Percentiles rank a stretch among this genome's conserved stretches.
These are phyloP conservation scores for Anoncus sp. DNA, from an alignment of 2,888 invertebrate genomes.

Conservation along the genomic window DNA sequence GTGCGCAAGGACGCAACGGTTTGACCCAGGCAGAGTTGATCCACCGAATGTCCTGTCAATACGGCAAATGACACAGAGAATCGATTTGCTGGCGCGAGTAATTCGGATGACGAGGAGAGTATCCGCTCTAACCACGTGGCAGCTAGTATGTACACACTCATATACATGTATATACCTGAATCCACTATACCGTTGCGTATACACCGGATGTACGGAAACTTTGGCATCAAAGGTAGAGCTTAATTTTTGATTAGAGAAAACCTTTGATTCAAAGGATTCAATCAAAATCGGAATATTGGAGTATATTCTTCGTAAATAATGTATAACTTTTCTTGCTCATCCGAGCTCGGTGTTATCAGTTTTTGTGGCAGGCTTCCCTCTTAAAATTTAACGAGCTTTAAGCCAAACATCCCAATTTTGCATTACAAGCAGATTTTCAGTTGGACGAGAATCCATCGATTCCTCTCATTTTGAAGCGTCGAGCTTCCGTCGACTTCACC, in stretches of 20 bases:
- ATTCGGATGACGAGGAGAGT: constrained; percentile 28
- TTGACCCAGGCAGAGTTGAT: constrained; percentile 21
- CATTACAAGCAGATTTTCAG: too few species aligned
- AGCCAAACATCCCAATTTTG: background rate
- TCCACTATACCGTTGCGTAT: background rate
- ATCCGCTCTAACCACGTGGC: constrained; percentile 7
- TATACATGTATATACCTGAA: background rate
- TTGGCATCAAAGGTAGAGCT: background rate
- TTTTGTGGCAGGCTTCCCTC: background rate
- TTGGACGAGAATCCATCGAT: background rate
- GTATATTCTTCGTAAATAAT: background rate
- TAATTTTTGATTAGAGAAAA: background rate
- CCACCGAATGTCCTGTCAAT: constrained; percentile 53
- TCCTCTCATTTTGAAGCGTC: constrained; percentile 21
- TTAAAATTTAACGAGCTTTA: background rate
- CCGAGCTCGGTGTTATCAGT: background rate
- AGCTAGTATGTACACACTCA: background rate
- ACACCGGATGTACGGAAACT: background rate
- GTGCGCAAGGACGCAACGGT: constrained; percentile 5
- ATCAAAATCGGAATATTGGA: background rate
- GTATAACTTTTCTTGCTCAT: background rate
- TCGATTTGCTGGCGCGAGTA: constrained; percentile 38
- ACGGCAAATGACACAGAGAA: constrained; percentile 54
- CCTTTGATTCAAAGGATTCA: background rate
- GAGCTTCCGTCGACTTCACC: constrained; percentile 28